These are phyloP conservation scores for Ormia ochracea DNA, from an alignment of 2,888 invertebrate species.

Conservation along the genomic window DNA sequence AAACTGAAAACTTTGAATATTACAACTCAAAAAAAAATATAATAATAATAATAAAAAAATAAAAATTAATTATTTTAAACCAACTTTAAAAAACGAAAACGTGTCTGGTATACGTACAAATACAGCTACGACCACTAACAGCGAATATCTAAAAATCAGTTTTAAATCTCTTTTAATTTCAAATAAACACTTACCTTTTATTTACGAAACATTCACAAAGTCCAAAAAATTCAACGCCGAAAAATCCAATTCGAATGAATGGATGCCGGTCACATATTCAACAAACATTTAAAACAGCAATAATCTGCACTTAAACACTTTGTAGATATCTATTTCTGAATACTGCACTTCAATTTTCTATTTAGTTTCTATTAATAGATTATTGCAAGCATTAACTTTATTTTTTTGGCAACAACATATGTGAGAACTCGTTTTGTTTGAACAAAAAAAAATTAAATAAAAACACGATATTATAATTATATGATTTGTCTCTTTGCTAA, in stretches of 20 bases:
- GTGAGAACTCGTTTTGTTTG: not conserved
- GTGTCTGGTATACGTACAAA: not conserved
- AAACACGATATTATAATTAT: too few relatives aligned
- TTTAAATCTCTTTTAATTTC: not conserved
- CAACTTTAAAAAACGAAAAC: not conserved
- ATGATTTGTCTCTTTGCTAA: too few relatives aligned
- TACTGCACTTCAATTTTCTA: not conserved
- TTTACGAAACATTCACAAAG: not conserved
- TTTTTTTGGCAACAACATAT: constrained; percentile 25
- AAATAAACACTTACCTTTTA: constrained; percentile 4
- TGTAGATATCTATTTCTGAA: not conserved
- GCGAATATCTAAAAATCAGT: not conserved
- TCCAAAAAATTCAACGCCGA: not conserved
- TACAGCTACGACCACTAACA: not conserved
- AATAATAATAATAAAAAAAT: too few relatives aligned
- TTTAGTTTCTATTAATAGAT: not conserved
- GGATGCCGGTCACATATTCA: constrained; percentile 14
- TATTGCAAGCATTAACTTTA: not conserved
- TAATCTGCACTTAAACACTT: constrained; percentile 21
- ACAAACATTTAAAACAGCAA: not conserved
- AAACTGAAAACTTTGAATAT: too few relatives aligned
- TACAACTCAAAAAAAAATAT: too few relatives aligned
- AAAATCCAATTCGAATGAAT: constrained; percentile 1
- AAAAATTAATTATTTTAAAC: too few relatives aligned
- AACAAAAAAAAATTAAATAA: not conserved